Base-by-base conservation (phyloP, 2,888 invertebrate genomes). In the Ecdyonurus torrentis region DNA sequence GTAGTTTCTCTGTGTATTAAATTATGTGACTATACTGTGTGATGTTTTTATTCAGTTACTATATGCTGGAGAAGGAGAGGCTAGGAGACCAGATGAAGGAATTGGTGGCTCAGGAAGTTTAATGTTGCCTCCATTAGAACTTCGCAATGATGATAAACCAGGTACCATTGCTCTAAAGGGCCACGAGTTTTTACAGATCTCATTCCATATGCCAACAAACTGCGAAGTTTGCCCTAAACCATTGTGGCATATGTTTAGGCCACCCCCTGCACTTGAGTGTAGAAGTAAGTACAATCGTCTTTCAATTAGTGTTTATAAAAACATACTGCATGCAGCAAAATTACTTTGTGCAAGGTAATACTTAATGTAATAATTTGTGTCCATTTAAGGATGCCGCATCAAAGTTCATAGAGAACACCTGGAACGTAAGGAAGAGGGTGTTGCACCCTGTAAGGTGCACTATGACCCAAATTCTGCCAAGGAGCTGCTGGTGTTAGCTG, bases 321-420 rank as follows among this genome's bases (percentile, higher is more conserved):
- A 37, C 37, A 37, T 37, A 10, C 37, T 10, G 15, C 37, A 15
- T 37, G 37, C 15, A n/a, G n/a, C n/a, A 15, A 37, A 10, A 15
- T 37, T 37, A 15, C 15, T 7, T 24, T 2, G 18, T 25, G 15
- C 20, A 25, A 1, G 25, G 18, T 62, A 18, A 23, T 23, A 1
- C 25, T 23, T 19, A 23, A 24, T 58, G 2, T 7, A 2, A 15
- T 58, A n/a, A n/a, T n/a, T n/a, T n/a, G n/a, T n/a, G n/a, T n/a
- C n/a, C n/a, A 59, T 70, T 70, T 55, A 73, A 89, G 95, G 94
- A 68, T 98, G 97, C 78, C 89, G 91, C 73, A 89, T 93, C 75
- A 97, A 97, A 81, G 90, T 98, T 72, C 98, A 99, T 78, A 91
- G 92, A 76, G 97, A 98, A 74, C 98, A 99, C 82, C 84, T 92